Base-by-base conservation (phyloP, 2,888 invertebrate species). In the Caenorhabditis drosophilae region DNA sequence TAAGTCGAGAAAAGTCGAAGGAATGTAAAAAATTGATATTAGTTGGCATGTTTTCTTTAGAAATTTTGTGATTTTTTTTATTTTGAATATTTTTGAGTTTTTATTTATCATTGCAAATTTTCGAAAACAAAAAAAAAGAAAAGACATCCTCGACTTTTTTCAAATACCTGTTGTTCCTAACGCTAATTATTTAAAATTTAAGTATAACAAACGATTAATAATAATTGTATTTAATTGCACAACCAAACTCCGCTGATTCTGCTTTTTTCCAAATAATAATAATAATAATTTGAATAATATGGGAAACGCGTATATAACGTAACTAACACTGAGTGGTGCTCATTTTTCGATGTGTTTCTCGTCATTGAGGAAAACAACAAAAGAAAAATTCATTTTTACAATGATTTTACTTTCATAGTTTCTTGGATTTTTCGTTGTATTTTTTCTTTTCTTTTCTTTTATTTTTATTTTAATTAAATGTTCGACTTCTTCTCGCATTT, bases 321-420 rank as follows among this genome's bases (percentile, higher is more conserved):
- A 6, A 40, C 22, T 36, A 48, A 23, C 50, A 35, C 50, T 49
- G 54, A 54, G 60, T 60, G 60, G 54, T 60, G 60, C 60, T 60
- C 60, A 60, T 54, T 54, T 60, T 60, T 50, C 54, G 60, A 48
- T 18, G 16, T 12, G 31, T 31, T 20, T n/a, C n/a, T n/a, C n/a
- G n/a, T n/a, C n/a, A n/a, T n/a, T n/a, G n/a, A n/a, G n/a, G n/a
- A n/a, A n/a, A n/a, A n/a, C n/a, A n/a, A n/a, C n/a, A n/a, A n/a
- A n/a, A n/a, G 9, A 12, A 12, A 6, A 16, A 18, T 26, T 18
- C 9, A 2, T 25, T 45, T 25, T 45, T 49, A 45, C 44, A 57
- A 57, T 3, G 25, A 45, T 6, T 45, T 45, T 2, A 25, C 23
- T 41, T 41, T 20, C 20, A 22, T 23, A 4, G 20, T 41, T 25